Evolutionary conservation across 1,140 invertebrate species (phyloP), one percentile per base, ranked within the genome.

Genomic region (Ceratitis capitata): DNA sequence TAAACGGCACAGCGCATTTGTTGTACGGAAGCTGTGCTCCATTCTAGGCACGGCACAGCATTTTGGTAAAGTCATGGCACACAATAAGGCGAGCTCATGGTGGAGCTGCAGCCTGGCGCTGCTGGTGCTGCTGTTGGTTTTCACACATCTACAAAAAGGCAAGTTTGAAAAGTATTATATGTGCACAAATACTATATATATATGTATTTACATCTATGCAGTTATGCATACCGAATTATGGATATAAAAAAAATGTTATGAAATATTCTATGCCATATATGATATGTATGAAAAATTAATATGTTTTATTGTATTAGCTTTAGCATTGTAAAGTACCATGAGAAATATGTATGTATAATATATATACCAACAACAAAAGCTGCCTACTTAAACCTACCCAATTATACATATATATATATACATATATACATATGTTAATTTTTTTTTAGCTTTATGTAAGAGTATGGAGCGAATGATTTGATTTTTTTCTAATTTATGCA

Each of bases 401-500:
- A 64, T n/a, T 64, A 64, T 32, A 64, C 10, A 32, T 64, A 32
- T 64, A 64, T 26, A 23, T 64, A 64, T 64, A 64, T 64, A 35
- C 35, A 42, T 78, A n/a, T 47, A 78, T 45, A 78, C 35, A 35
- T 23, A 78, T 10, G 23, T 45, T 78, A 78, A 45, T 42, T 78
- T 74, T 56, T 39, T 35, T 78, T 45, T 78, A 78, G 69, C 82
- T 49, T 83, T 83, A 83, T 83, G 82, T 83, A 83, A 83, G 47
- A 83, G 82, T 51, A 51, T 51, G 49, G 45, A 51, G 82, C 45
- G 82, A 91, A 91, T 91, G 89, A 91, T 91, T 91, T 91, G 89
- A 91, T 91, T 91, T 91, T 90, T 91, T 91, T 91, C 89, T 91
- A 89, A 90, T 89, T 88, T 89, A 88, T 87, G 84, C 88, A 84